Conservation (phyloP, 2,888 invertebrate genomes). For the Pachydiplax longipennis region DNA sequence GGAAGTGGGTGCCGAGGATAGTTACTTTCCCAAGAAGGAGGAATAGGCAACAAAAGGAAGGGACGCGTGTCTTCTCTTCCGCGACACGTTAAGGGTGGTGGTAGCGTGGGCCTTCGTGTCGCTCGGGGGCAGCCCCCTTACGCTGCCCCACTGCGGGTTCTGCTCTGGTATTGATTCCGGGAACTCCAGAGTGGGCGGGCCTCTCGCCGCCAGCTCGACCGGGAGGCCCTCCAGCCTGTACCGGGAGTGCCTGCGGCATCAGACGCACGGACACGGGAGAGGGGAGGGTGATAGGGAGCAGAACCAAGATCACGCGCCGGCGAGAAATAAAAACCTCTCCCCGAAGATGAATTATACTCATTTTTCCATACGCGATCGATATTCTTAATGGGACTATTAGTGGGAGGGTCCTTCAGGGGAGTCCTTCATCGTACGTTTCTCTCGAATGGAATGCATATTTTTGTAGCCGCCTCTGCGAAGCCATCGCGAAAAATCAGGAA, state of each 20-base stretch:
- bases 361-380: too few species aligned
- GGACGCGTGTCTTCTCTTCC: not conserved
- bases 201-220: not conserved
- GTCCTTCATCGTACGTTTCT: too few species aligned
- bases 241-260: not conserved
- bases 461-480: too few species aligned
- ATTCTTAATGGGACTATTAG: too few species aligned
- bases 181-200: not conserved
- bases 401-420: too few species aligned
- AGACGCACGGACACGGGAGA: not conserved
- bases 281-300: not conserved
- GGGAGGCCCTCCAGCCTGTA: not conserved
- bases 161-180: slow-evolving; percentile 1
- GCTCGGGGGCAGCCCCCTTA: not conserved
- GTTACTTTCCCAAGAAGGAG: not conserved
- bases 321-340: not conserved
- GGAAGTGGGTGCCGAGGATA: not conserved
- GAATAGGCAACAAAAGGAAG: not conserved
- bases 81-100: not conserved
- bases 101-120: not conserved
- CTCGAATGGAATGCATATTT: too few species aligned
- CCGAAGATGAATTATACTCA: too few species aligned
- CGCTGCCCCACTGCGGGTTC: not conserved
- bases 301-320: not conserved
- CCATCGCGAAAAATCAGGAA: too few species aligned